Base-by-base conservation (phyloP, 2,113 vertebrate genomes). In the Pagrus major region DNA sequence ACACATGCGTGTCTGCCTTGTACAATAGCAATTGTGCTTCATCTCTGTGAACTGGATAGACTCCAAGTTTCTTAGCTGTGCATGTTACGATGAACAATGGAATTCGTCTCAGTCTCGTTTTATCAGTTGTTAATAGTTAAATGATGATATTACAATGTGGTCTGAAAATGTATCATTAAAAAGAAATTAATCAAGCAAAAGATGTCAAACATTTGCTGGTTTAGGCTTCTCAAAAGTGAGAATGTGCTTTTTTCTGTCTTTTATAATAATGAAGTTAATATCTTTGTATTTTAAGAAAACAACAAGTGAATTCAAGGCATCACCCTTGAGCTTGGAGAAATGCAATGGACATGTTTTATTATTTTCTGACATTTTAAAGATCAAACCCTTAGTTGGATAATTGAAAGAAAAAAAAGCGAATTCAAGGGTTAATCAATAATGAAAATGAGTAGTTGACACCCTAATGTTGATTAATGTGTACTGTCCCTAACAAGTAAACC, bases 21-120 rank as follows among this genome's bases (percentile, higher is more conserved):
- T 42, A 81, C 61, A 86, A 89, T 76, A 31, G 33, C 52, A 65
- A 59, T 79, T 83, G 77, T 84, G 47, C 31, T 75, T 61, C 14
- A 33, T 71, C 42, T 63, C 55, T 5, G 5, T 59, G 39, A 56
- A 44, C 15, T n/a, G 7, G 33, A 56, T 41, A 21, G 21, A 68
- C 41, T 52, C 21, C 29, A 23, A 23, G 21, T 21, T 23, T 35
- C 9, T n/a, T 18, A 3, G 20, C 1, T 29, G 27, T 37, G 27
- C 23, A 12, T 33, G 4, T 31, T 12, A 54, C 25, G 46, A 9
- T 9, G 20, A 25, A 44, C 16, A 21, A 21, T 29, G 15, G 8
- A 12, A 12, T 58, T 35, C 35, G 52, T 29, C 14, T 16, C 0
- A 2, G 18, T 12, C 33, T 5, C 14, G 21, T 59, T 21, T 21